Evolutionary conservation across 2,113 vertebrate species (phyloP).

Genomic region (Rhabdornis inornatus): DNA sequence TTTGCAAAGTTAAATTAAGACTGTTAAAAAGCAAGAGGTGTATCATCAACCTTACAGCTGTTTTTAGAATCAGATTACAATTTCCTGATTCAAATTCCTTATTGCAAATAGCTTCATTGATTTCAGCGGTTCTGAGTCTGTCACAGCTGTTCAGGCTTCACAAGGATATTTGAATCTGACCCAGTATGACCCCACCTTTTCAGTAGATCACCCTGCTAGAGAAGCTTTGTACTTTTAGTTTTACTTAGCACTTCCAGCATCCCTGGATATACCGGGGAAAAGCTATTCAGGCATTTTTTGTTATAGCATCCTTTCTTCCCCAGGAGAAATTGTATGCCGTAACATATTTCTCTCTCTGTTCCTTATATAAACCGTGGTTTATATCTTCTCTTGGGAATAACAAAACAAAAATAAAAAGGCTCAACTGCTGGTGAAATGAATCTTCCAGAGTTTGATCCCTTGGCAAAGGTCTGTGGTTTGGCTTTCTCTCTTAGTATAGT

Average conservation of each 20-base stretch:
- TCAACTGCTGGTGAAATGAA: not conserved
- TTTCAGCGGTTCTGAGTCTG: not conserved
- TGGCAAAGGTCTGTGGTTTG: not conserved
- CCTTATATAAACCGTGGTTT: conserved; percentile 10
- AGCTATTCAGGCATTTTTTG: not conserved
- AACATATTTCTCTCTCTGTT: not conserved
- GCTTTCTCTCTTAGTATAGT: not conserved
- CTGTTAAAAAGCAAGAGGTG: not conserved
- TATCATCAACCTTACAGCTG: not conserved
- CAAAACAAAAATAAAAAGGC: conserved; percentile 25
- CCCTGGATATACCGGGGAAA: not conserved
- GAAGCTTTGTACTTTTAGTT: not conserved
- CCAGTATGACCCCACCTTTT: not conserved
- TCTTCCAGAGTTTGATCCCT: conserved; percentile 9
- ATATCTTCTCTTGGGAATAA: conserved; percentile 7
- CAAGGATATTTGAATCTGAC: not conserved
- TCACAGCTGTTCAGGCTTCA: not conserved
- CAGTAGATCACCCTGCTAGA: not conserved
- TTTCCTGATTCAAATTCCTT: not conserved
- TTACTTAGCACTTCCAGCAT: not conserved
- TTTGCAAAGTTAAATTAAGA: not conserved
- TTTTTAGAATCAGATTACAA: not conserved
- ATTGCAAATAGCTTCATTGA: not conserved
- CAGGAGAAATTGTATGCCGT: not conserved
- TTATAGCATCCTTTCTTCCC: not conserved